A percentile compares a stretch with the other conserved stretches of the same genome.
These are phyloP conservation scores for Cinclus mexicanus DNA, from an alignment of 2,113 vertebrate genomes.

Conservation along the genomic window DNA sequence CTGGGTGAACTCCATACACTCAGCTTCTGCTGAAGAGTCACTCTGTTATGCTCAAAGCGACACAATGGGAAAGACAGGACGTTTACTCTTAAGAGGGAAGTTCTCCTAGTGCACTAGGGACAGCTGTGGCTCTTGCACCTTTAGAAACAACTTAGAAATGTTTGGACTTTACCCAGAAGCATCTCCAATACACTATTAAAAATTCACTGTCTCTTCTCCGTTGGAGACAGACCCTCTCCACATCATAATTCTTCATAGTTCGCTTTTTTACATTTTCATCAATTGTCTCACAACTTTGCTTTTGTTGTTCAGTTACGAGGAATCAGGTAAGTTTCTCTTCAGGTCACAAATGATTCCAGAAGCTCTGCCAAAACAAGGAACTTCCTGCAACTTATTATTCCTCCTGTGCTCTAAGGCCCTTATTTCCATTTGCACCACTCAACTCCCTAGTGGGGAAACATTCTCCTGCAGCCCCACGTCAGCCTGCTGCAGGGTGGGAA, in stretches of 20 bases:
- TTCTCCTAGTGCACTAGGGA: not conserved
- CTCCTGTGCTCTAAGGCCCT: not conserved
- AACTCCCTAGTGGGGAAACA: not conserved
- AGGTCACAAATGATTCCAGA: not conserved
- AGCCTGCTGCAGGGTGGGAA: not conserved
- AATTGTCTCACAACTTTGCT: not conserved
- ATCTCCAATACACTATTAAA: not conserved
- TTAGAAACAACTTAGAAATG: not conserved
- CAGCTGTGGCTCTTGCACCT: not conserved
- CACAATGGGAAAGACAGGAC: not conserved
- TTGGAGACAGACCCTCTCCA: not conserved
- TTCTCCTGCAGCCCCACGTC: fast-evolving
- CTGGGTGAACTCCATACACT: not conserved
- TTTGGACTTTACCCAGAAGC: not conserved
- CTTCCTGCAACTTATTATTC: not conserved
- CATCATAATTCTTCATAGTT: not conserved
- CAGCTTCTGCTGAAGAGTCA: not conserved
- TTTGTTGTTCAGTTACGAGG: not conserved
- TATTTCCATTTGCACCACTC: not conserved
- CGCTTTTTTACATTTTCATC: not conserved
- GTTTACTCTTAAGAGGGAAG: not conserved
- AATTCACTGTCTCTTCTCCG: not conserved
- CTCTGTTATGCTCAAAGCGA: not conserved
- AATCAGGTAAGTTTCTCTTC: not conserved
- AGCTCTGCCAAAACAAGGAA: not conserved